A percentile compares a stretch with the other conserved stretches of the same genome.
These are phyloP conservation scores for Eupristina koningsbergeri DNA, from an alignment of 1,140 invertebrate genomes.

Conservation along the genomic window DNA sequence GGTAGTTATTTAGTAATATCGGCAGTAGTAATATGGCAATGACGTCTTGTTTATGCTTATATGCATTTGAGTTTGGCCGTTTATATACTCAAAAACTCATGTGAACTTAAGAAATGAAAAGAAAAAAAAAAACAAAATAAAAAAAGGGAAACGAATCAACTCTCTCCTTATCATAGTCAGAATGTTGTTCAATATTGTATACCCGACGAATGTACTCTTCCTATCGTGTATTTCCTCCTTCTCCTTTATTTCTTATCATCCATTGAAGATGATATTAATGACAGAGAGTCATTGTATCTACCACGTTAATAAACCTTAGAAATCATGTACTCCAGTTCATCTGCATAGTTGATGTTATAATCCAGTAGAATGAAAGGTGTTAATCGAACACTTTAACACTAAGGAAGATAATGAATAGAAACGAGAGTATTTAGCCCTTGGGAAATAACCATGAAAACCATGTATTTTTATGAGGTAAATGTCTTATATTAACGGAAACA, in stretches of 20 bases:
- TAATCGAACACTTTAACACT: too few relatives aligned
- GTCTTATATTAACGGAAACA: not conserved
- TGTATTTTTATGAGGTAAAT: not conserved
- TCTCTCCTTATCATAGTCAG: not conserved
- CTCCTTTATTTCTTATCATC: not conserved
- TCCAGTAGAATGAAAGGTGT: not conserved
- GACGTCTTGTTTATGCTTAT: too few relatives aligned
- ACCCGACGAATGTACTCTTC: not conserved
- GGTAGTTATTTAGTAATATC: not conserved
- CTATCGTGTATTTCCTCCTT: not conserved
- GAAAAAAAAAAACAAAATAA: too few relatives aligned
- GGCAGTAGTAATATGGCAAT: not conserved
- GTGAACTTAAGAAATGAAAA: too few relatives aligned
- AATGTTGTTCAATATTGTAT: not conserved
- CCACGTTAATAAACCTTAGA: not conserved
- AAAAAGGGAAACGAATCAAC: too few relatives aligned
- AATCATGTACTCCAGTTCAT: not conserved
- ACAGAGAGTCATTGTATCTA: not conserved
- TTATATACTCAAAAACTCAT: too few relatives aligned
- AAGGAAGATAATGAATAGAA: not conserved
- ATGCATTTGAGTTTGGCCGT: too few relatives aligned
- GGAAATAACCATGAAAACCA: not conserved
- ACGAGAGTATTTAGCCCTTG: not conserved
- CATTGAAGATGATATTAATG: not conserved
- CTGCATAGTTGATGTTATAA: not conserved